Evolutionary conservation across 2,888 invertebrate genomes (phyloP), one percentile per base, ranked within the genome.

Genomic region (Elmis aenea): DNA sequence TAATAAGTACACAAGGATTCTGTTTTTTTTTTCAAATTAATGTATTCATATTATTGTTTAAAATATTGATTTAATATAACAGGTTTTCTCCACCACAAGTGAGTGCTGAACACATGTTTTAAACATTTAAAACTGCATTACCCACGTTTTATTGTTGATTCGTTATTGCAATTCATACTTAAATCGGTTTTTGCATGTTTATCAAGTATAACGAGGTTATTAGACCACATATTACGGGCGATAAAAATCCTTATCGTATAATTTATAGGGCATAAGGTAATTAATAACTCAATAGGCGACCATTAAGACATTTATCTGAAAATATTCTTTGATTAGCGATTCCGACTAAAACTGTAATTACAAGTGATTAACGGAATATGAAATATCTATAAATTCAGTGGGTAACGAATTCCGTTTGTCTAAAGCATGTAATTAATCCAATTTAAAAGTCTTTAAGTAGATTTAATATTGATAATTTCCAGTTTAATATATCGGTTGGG

Each of bases 261-360:
- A 48, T 38, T 38, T 38, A 38, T 29, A 27, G n/a, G 21, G 26
- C 27, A 20, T 16, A 25, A 26, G 20, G 39, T 33, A 39, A 48
- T 48, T 48, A 48, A 48, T 48, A 48, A 48, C 34, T 39, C 44
- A 29, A 25, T 25, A 28, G 39, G 38, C 27, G 26, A 39, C 44
- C 48, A 50, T 50, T 50, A 50, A 50, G 50, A 50, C 47, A 42
- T 50, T 48, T 49, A 48, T 44, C 46, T 42, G 32, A 26, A 42
- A 38, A 34, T 42, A 39, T 44, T 40, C 42, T 44, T 47, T 50
- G 38, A 44, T 41, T 46, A 41, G 39, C 23, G 38, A 28, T 33
- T 24, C 45, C 45, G 41, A 37, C 33, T 31, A 33, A 33, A 29
- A 26, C 35, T 26, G 20, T 41, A 41, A 41, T 41, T 41, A 37